Evolutionary conservation across 2,797 vertebrate genomes (phyloP), one percentile per base, ranked within the genome.

Genomic region (Diceros bicornis): DNA sequence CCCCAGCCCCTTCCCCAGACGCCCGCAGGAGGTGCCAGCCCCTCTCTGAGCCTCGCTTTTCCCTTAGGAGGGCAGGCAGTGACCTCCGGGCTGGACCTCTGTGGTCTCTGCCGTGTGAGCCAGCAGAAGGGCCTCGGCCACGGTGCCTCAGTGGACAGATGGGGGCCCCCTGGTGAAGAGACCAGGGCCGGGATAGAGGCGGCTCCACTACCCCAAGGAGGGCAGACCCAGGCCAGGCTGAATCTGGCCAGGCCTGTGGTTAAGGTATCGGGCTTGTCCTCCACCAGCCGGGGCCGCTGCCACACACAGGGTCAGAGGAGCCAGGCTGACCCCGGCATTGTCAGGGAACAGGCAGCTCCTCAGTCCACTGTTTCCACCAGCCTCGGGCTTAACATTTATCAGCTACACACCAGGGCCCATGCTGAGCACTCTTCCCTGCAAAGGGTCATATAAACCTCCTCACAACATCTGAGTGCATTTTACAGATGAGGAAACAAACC

Each of bases 391-490:
- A 27, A 32, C 27, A 34, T 13, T 8, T 37, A 11, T 72, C 32
- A 1, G 25, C 25, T 34, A 34, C 68, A 18, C 0, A 4, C 59
- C 17, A 4, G 50, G n/a, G 14, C 74, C 34, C 2, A 17, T 7
- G 41, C 90, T 27, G 66, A 59, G 79, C 66, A 16, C 52, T 34
- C 23, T 34, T 32, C 37, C 52, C 6, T 25, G 83, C 44, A 62
- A n/a, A 64, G 32, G 20, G 7, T 29, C 37, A 4, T 3, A 14
- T 32, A 7, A 75, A 75, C 17, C 29, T 66, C 41, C 55, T 55
- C 32, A 3, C 9, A 0, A 4, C 0, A 7, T 1, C 2, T 17
- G n/a, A 32, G 9, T 1, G 0, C 47, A 4, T 7, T 44, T 32
- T 20, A n/a, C 14, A 77, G 52, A 5, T 0, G 68, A 91, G 55